Conservation (phyloP, 2,888 invertebrate species). For the Drosophila hamatofila region DNA sequence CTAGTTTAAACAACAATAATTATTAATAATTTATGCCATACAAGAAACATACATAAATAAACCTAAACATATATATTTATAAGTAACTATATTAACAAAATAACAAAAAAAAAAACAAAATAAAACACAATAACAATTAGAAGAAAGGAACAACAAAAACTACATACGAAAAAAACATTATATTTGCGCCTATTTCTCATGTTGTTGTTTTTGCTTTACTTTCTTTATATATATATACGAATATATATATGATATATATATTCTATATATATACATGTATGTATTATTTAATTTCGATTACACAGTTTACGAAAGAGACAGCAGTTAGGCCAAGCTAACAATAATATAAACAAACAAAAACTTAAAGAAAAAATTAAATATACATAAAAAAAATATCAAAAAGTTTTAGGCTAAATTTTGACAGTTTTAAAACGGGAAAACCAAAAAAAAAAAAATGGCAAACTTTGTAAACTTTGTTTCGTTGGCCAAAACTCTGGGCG, state of each 20-base stretch:
- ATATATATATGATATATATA: not conserved
- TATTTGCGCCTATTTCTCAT: slow-evolving; percentile 60
- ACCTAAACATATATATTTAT: slow-evolving; percentile 66
- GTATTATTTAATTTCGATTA: not conserved
- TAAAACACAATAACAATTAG: slow-evolving; percentile 53
- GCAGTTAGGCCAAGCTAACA: slow-evolving; percentile 66
- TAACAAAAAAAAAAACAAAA: slow-evolving; percentile 34
- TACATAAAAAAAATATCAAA: slow-evolving; percentile 56
- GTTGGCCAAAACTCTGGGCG: slow-evolving; percentile 75
- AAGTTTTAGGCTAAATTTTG: slow-evolving; percentile 60
- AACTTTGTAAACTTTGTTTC: slow-evolving; percentile 73
- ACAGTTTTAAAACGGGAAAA: slow-evolving; percentile 52
- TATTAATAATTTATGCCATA: slow-evolving; percentile 59
- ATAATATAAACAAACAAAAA: slow-evolving; percentile 56
- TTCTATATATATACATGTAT: not conserved
- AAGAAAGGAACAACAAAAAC: slow-evolving; percentile 48
- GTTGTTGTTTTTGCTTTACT: slow-evolving; percentile 30
- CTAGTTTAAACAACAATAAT: slow-evolving; percentile 50
- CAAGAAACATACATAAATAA: slow-evolving; percentile 64
- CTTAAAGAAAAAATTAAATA: slow-evolving; percentile 14
- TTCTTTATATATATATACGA: not conserved
- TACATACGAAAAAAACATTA: slow-evolving; percentile 50
- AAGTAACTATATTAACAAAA: slow-evolving; percentile 61
- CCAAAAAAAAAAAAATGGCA: slow-evolving; percentile 30
- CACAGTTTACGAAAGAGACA: slow-evolving; percentile 35